Evolutionary conservation across 2,888 invertebrate genomes (phyloP), one percentile per base, ranked within the genome.

Genomic region (Harpalus rubripes): DNA sequence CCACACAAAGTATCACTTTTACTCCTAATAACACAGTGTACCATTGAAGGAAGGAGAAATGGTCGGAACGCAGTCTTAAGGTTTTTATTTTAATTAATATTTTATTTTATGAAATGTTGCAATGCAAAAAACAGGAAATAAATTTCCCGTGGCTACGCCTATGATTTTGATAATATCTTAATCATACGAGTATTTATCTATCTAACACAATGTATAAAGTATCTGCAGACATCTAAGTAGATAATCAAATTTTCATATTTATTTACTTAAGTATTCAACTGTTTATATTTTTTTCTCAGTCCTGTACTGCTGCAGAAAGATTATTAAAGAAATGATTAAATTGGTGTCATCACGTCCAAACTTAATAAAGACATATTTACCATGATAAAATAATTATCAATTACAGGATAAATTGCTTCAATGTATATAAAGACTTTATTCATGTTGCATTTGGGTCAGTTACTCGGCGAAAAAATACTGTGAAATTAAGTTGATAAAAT

Each of bases 381-480:
- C 18, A 61, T 26, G 32, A 68, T 68, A 68, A 68, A 68, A 39
- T 44, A 74, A 74, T 74, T 74, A 74, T 44, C 72, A 74, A 74
- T 74, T 74, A 44, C 15, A 44, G 8, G 12, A 68, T 68, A 74
- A 74, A 44, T 74, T 44, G 72, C 72, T 74, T 18, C 72, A 16
- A 74, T 6, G 72, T 41, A 74, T 74, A 74, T 74, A 74, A 74
- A 74, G 72, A 74, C 72, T 5, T 44, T 8, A 10, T 1, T 44
- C 44, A 41, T 1, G 52, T 44, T 18, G 10, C 18, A 74, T 15
- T 15, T 41, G 12, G n/a, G 32, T 39, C 72, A 44, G 68, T 68
- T n/a, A 15, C 39, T 12, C 18, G 26, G 12, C 63, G 22, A 26
- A 63, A 68, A 68, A 68, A 68, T 63, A 39, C n/a, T 32, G 6